phyloP scores from a whole-genome alignment of 1,140 invertebrate species.

The Cepaea nemoralis region DNA sequence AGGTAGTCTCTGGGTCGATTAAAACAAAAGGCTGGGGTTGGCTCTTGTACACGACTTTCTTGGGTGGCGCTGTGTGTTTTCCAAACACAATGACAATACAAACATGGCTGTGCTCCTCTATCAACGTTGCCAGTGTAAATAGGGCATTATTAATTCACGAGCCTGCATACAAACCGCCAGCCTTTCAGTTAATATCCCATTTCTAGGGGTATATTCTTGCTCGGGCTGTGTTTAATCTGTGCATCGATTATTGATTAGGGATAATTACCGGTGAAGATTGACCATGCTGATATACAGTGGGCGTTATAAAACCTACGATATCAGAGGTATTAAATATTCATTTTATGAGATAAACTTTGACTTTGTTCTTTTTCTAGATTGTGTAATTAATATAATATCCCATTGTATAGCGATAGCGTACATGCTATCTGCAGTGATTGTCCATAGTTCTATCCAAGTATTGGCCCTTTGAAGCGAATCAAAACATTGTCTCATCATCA shows the following conservation, averaged over 20 bases:
- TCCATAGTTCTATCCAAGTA: too few relatives aligned
- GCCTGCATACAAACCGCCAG: background rate
- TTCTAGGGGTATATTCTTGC: constrained; percentile 2
- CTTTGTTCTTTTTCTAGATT: too few relatives aligned
- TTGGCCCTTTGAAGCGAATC: too few relatives aligned
- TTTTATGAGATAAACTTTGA: too few relatives aligned
- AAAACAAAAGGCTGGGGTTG: constrained; percentile 23
- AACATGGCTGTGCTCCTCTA: background rate
- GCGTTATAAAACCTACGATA: background rate
- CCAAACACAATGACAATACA: constrained; percentile 14
- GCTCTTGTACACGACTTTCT: background rate
- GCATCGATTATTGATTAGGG: constrained; percentile 1
- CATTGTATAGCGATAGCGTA: too few relatives aligned
- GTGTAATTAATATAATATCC: too few relatives aligned
- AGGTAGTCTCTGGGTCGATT: constrained; percentile 1
- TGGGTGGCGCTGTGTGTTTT: background rate
- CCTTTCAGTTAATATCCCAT: background rate
- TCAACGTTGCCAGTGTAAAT: background rate
- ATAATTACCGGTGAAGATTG: background rate
- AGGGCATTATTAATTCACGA: constrained; percentile 32
- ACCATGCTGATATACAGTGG: background rate
- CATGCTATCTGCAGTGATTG: too few relatives aligned
- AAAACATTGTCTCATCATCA: too few relatives aligned
- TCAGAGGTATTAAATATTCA: background rate
- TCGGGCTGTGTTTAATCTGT: background rate